Base-by-base conservation (phyloP, 2,888 invertebrate genomes). In the Polydrusus tereticollis region DNA sequence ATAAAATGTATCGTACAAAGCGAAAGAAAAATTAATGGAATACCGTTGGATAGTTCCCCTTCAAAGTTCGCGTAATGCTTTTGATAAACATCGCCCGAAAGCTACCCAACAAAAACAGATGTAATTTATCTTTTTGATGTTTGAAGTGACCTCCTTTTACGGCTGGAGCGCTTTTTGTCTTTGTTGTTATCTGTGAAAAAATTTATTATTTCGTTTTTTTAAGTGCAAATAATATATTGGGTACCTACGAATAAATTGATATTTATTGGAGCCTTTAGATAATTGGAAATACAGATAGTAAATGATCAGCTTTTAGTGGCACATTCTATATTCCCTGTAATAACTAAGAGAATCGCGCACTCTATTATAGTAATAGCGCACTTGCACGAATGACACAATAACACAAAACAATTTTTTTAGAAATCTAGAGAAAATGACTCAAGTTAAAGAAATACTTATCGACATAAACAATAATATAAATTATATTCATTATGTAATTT, bases 81-180 rank as follows among this genome's bases (percentile, higher is more conserved):
- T 41, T 58, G 58, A 58, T 58, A 58, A 41, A 58, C 58, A 58
- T 38, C 58, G 23, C 41, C 58, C 7, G 21, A 58, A 58, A 41
- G 58, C 58, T n/a, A 16, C 8, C 58, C 58, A 21, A 38, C 57
- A 41, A 58, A 58, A 58, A 58, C 36, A 41, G 58, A 58, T 41
- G 23, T 58, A 20, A 58, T 58, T 58, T 58, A 58, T 58, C 38
- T 58, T 58, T 36, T 58, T 58, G 58, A 58, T 41, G 58, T 36
- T 41, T 41, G 7, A 41, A 58, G 38, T 58, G 58, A 38, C 58
- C 58, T 23, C 21, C 33, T 41, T 58, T 58, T 23, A 58, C 20
- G 41, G 8, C 33, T 2, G 23, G 50, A 45, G 18, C 20, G 14
- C 14, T 43, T 45, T 45, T 45, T 45, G 45, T 45, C 45, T 45